Evolutionary conservation across 1,140 invertebrate species (phyloP).

Genomic region (Nasonia longicornis): DNA sequence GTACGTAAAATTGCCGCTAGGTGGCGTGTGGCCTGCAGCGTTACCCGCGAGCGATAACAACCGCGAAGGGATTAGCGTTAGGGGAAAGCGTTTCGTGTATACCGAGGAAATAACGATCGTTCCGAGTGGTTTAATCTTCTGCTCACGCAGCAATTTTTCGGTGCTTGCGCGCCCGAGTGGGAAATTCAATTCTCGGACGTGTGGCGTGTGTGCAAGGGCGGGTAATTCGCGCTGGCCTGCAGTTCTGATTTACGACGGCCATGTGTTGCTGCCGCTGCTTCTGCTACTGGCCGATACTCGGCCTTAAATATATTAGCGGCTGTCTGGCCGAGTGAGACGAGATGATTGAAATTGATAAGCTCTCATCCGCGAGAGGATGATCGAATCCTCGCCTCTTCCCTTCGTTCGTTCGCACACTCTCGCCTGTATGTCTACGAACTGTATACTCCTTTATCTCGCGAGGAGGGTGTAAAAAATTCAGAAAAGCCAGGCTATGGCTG

Average conservation of each 20-base stretch:
- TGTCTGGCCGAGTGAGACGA: neutral
- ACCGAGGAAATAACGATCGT: neutral
- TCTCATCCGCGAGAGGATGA: neutral
- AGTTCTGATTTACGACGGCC: neutral
- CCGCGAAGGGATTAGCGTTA: no score
- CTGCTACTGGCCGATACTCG: neutral
- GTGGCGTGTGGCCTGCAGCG: no score
- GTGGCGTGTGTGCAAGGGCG: neutral
- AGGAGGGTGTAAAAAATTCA: neutral
- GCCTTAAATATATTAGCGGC: slow-evolving; percentile 14
- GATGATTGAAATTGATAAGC: slow-evolving; percentile 8
- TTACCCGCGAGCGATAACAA: no score
- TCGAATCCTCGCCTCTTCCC: neutral
- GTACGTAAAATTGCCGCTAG: neutral
- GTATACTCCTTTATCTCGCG: neutral
- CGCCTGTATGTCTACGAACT: neutral
- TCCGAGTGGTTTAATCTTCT: neutral
- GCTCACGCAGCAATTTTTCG: neutral
- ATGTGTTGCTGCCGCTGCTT: neutral
- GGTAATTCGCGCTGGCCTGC: neutral
- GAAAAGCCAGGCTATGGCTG: neutral
- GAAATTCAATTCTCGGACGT: neutral
- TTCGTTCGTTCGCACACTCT: neutral
- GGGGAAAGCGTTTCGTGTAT: neutral
- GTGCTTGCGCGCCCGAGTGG: neutral